Conservation (phyloP, 2,888 invertebrate genomes). For the Leptopilina syphax region DNA sequence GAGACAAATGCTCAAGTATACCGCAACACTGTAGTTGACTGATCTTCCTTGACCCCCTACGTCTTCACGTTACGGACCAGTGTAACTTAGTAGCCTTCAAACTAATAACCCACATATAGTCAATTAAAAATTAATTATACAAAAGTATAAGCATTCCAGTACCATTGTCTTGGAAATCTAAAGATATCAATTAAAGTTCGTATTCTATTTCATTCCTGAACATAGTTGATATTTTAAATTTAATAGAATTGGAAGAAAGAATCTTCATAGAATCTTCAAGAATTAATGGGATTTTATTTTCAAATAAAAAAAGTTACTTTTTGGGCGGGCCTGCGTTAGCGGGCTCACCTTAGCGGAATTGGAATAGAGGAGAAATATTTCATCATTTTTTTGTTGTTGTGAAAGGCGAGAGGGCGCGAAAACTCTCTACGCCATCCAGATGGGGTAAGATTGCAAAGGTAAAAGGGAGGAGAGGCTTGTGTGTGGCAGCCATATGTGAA, state of each 20-base stretch:
- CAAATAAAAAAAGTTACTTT: not conserved
- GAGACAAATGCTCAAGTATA: no score
- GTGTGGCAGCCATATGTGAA: conserved; percentile 59
- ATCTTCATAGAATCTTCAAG: not conserved
- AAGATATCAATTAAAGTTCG: no score
- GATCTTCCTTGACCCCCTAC: no score
- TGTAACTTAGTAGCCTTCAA: no score
- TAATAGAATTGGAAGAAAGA: not conserved
- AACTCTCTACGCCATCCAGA: not conserved
- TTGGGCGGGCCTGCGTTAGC: not conserved
- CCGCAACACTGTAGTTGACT: no score
- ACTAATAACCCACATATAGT: no score
- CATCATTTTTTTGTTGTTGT: not conserved
- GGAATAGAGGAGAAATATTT: conserved; percentile 21
- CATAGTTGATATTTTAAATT: not conserved
- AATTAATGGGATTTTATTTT: not conserved
- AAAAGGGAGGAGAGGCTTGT: conserved; percentile 54
- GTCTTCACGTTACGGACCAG: no score
- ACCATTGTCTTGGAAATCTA: no score
- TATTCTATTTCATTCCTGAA: not conserved
- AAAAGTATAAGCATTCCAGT: no score
- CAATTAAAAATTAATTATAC: no score
- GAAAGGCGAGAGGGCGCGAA: conserved; percentile 23
- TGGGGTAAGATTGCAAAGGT: conserved; percentile 40
- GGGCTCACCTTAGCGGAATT: conserved; percentile 11